Conservation (phyloP, 2,113 vertebrate genomes). For the Dryoscopus gambensis region DNA sequence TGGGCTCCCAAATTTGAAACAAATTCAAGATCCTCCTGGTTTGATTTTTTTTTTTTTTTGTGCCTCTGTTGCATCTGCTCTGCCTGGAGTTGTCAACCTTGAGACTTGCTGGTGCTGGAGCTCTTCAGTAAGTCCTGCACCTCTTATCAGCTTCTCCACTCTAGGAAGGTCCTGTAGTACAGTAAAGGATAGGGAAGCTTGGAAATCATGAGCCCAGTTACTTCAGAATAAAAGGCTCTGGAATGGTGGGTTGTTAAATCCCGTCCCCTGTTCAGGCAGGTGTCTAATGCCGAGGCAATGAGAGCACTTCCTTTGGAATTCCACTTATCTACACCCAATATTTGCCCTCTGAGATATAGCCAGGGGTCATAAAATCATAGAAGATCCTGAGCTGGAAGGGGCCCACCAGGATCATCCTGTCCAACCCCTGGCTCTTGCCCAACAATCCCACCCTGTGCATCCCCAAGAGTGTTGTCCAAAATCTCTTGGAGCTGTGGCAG, state of each 20-base stretch:
- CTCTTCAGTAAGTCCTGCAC: neutral
- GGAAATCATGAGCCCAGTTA: neutral
- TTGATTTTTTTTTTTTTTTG: too few relatives aligned
- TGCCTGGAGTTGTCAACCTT: too few relatives aligned
- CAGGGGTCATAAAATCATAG: neutral
- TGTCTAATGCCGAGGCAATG: accelerated
- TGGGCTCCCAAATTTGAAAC: neutral
- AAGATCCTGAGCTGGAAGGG: too few relatives aligned
- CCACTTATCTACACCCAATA: accelerated
- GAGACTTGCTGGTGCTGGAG: neutral
- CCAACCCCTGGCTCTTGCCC: neutral
- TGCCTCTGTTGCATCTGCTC: neutral
- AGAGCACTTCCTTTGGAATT: neutral
- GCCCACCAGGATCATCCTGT: neutral
- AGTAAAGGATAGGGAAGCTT: neutral
- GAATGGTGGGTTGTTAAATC: neutral
- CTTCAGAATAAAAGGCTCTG: neutral
- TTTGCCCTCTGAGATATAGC: neutral
- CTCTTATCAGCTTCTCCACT: neutral
- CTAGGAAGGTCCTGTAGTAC: neutral
- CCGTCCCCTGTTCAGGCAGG: neutral
- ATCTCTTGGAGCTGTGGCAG: neutral
- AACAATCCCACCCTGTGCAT: neutral
- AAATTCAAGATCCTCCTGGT: neutral
- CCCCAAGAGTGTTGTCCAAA: neutral